These are phyloP conservation scores for human (Homo sapiens) DNA, from an alignment of 2,113 vertebrate species.

Conservation along the genomic window DNA sequence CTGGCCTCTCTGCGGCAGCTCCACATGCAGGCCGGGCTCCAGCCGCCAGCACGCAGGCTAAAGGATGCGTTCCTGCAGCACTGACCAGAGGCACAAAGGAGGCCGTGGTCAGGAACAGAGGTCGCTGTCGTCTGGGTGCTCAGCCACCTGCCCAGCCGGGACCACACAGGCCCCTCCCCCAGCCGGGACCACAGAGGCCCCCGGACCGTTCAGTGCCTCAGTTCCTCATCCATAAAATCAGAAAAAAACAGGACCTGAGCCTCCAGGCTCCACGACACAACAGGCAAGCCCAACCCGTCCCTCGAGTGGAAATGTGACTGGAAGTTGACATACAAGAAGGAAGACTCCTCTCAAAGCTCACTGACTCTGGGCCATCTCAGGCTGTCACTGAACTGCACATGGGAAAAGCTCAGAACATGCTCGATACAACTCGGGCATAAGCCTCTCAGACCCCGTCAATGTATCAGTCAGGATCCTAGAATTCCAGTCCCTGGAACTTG, in stretches of 20 bases:
- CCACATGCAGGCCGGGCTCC: background rate
- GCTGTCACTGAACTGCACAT: rapidly evolving
- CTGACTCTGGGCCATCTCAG: rapidly evolving
- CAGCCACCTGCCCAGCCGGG: background rate
- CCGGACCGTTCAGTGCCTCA: background rate
- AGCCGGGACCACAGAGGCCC: rapidly evolving
- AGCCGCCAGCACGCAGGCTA: background rate
- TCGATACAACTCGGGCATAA: too few relatives aligned
- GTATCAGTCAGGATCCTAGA: background rate
- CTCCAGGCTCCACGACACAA: too few relatives aligned
- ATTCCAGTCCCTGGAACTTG: rapidly evolving
- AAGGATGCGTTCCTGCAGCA: rapidly evolving
- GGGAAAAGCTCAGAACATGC: background rate
- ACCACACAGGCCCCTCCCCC: rapidly evolving
- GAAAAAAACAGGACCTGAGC: too few relatives aligned
- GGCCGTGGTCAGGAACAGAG: background rate
- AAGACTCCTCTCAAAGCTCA: too few relatives aligned
- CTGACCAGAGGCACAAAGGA: background rate
- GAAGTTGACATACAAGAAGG: rapidly evolving
- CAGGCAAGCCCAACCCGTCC: background rate
- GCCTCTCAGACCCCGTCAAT: rapidly evolving
- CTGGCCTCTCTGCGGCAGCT: rapidly evolving
- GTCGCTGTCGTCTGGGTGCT: background rate
- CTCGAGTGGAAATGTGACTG: background rate
- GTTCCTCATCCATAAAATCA: background rate